A percentile compares a stretch with the other conserved stretches of the same genome.
Conservation (phyloP, 37 sponge, comb jelly and placozoan species). For the Ephydatia muelleri region DNA sequence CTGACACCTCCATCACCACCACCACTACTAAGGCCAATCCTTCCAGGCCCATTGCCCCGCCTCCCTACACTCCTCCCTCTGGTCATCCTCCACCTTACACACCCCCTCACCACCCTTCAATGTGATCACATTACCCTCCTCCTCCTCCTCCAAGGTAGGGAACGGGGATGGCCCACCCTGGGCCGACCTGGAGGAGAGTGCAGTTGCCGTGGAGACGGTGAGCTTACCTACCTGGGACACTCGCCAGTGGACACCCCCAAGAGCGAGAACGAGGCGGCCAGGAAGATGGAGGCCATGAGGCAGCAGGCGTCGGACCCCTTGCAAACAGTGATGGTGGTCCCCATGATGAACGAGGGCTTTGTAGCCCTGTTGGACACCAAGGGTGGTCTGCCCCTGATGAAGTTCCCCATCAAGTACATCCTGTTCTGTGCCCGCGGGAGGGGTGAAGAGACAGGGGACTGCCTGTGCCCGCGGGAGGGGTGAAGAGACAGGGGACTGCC, state of each 20-base stretch:
- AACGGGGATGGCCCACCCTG: too few relatives aligned
- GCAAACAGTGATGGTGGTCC: conserved; percentile 63
- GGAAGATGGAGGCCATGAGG: conserved; percentile 76
- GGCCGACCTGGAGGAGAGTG: background rate
- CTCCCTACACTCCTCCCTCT: too few relatives aligned
- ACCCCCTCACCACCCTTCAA: too few relatives aligned
- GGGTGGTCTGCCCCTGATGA: conserved; percentile 40
- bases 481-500: conserved; percentile 68
- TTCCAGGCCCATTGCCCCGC: background rate
- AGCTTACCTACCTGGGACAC: conserved; percentile 73
- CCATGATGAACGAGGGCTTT: conserved; percentile 54
- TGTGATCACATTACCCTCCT: too few relatives aligned
- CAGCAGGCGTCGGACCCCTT: conserved; percentile 61
- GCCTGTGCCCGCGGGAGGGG: conserved; percentile 73
- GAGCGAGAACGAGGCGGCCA: conserved; percentile 81
- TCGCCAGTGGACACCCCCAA: conserved; percentile 88
- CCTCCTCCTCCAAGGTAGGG: too few relatives aligned
- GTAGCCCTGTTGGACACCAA: conserved; percentile 67
- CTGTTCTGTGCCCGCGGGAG: conserved; percentile 88
- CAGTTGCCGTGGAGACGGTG: background rate
- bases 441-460: conserved; percentile 58
- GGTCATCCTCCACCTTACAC: too few relatives aligned
- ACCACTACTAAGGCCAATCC: background rate
- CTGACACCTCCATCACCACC: background rate
- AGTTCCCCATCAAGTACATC: conserved; percentile 51